Percentiles rank a stretch among this genome's conserved stretches.
Evolutionary conservation across 1,140 invertebrate species (phyloP).

Genomic region (Drosophila neocordata): DNA sequence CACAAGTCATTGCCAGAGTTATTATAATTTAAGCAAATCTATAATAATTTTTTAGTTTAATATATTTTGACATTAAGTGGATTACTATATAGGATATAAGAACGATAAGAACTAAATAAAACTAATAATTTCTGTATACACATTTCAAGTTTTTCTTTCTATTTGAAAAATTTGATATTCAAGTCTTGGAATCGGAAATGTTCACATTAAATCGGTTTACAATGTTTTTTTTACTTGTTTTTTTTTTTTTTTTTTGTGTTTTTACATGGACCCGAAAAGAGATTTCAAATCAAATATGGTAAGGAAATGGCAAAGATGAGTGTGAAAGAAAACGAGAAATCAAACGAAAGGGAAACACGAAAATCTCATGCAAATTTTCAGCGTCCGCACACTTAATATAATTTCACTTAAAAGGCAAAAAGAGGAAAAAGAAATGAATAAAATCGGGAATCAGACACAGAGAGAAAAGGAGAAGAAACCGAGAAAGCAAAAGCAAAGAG

Average conservation of each 20-base stretch:
- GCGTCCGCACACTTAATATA: slow-evolving; percentile 77
- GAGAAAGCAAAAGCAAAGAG: background rate
- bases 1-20: too few relatives aligned
- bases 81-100: too few relatives aligned
- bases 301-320: background rate
- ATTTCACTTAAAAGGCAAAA: slow-evolving; percentile 69
- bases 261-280: background rate
- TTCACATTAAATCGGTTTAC: background rate
- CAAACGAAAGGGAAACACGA: slow-evolving; percentile 38
- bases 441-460: background rate
- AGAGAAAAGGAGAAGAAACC: too few relatives aligned
- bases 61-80: too few relatives aligned
- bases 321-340: slow-evolving; percentile 14
- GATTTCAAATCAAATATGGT: slow-evolving; percentile 24
- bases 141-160: too few relatives aligned
- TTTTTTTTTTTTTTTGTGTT: background rate
- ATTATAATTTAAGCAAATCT: too few relatives aligned
- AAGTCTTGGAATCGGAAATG: background rate
- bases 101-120: too few relatives aligned
- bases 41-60: too few relatives aligned
- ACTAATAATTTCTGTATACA: background rate
- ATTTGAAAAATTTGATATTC: background rate
- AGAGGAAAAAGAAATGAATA: background rate
- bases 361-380: slow-evolving; percentile 76
- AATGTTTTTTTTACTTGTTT: too few relatives aligned